Conservation (phyloP, 2,888 invertebrate species). For the Dolomedes plantarius region DNA sequence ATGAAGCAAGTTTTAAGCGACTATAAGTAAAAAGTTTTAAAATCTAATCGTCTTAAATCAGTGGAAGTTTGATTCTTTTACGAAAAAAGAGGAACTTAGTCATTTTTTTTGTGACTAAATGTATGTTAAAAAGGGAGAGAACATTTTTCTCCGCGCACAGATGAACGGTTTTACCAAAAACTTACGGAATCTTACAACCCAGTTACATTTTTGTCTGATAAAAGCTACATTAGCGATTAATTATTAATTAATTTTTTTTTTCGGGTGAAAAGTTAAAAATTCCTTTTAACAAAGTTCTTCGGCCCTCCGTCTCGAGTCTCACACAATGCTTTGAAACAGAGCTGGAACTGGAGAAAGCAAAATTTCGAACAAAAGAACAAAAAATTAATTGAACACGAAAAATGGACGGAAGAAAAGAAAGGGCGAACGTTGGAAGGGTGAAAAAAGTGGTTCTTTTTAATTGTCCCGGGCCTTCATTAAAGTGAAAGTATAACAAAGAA, state of each 20-base stretch:
- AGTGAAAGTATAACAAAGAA: slow-evolving; percentile 31
- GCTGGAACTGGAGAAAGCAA: not conserved
- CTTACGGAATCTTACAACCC: not conserved
- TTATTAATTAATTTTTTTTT: not conserved
- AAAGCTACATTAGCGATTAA: not conserved
- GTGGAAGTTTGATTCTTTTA: no score
- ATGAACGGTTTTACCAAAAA: no score
- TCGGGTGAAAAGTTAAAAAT: not conserved
- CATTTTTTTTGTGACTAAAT: no score
- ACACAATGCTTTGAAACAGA: not conserved
- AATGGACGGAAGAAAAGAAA: slow-evolving; percentile 12
- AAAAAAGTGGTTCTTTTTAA: slow-evolving; percentile 33
- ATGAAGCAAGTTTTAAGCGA: no score
- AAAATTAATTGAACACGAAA: slow-evolving; percentile 9
- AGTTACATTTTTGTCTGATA: not conserved
- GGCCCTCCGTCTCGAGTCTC: not conserved
- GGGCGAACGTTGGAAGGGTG: not conserved
- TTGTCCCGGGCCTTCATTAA: slow-evolving; percentile 46
- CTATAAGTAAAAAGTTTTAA: no score
- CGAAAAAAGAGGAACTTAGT: no score
- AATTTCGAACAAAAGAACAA: slow-evolving; percentile 25
- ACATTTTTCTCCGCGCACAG: no score
- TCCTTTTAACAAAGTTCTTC: not conserved
- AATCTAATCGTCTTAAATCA: no score
- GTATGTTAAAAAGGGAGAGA: no score